Base-by-base conservation (phyloP, 2,888 invertebrate genomes). In the Papilio elwesi region DNA sequence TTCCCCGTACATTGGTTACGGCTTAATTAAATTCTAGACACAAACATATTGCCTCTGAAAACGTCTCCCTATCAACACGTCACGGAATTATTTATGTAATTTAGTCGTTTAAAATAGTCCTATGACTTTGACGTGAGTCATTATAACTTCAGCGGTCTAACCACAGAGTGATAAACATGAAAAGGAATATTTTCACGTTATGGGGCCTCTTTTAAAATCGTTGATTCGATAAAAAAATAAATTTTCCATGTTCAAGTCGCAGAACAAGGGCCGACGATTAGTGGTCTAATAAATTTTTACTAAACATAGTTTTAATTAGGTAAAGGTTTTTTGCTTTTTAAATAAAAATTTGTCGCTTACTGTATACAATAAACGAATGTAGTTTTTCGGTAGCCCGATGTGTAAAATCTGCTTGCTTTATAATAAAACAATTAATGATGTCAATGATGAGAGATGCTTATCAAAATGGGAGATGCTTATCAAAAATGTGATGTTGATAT, bases 71-170 rank as follows among this genome's bases (percentile, higher is more conserved):
- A 8, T 36, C n/a, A n/a, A 43, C 49, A 47, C 67, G 71, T 71
- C 59, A 67, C 52, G 71, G 67, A 71, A 71, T 63, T 26, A 71
- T 71, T 53, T 62, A n/a, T n/a, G n/a, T n/a, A 52, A 26, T 48
- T 36, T 36, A 48, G 36, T 55, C 26, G 15, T 59, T 59, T 10
- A 59, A 67, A 68, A 71, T 38, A 63, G 13, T 53, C 36, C 48
- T 53, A 48, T 11, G 36, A 62, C 62, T 47, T 48, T 63, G 52
- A 68, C 15, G n/a, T 68, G 67, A 67, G 15, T 68, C 67, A 67
- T 26, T 26, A 26, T 59, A 59, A 15, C 16, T 51, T 49, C 26
- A 11, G 64, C 43, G 12, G 59, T 59, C 16, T 43, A 71, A 65
- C 65, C 66, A 65, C 57, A 66, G 8, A 11, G 16, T 49, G 47